Percentiles rank a stretch among this genome's conserved stretches.
Conservation (phyloP, 2,888 invertebrate genomes). For the Idaea dimidiata region DNA sequence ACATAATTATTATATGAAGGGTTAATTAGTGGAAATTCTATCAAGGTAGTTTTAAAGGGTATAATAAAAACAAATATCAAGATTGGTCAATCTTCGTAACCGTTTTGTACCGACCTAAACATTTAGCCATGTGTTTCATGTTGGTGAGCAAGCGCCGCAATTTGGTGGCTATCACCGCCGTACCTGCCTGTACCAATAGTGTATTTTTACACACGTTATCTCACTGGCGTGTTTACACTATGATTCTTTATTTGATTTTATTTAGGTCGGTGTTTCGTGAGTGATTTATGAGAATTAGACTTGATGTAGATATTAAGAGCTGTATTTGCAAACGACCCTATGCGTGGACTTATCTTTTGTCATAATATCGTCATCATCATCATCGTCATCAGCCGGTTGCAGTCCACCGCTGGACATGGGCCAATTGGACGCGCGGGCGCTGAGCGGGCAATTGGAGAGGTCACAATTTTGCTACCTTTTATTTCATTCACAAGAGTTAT, state of each 20-base stretch:
- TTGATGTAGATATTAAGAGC: background rate
- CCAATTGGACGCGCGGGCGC: no score
- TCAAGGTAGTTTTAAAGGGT: no score
- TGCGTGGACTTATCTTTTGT: no score
- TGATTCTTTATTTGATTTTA: conserved; percentile 29
- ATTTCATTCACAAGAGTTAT: no score
- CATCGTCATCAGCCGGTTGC: no score
- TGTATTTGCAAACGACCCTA: background rate
- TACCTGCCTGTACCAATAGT: conserved; percentile 39
- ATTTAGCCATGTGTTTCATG: conserved; percentile 66
- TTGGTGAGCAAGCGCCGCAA: conserved; percentile 64
- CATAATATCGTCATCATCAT: no score
- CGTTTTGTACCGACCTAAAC: conserved; percentile 33
- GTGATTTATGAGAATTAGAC: conserved; percentile 11
- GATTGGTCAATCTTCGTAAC: background rate
- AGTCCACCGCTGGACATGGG: no score
- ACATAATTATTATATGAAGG: no score
- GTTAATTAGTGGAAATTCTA: no score
- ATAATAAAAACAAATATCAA: no score
- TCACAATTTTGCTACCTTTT: no score
- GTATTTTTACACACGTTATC: conserved; percentile 64
- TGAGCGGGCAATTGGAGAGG: no score
- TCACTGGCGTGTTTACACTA: conserved; percentile 36
- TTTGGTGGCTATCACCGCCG: conserved; percentile 66
- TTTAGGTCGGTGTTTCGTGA: conserved; percentile 26